Base-by-base conservation (phyloP, 1,140 invertebrate genomes). In the Zaprionus davidi region DNA sequence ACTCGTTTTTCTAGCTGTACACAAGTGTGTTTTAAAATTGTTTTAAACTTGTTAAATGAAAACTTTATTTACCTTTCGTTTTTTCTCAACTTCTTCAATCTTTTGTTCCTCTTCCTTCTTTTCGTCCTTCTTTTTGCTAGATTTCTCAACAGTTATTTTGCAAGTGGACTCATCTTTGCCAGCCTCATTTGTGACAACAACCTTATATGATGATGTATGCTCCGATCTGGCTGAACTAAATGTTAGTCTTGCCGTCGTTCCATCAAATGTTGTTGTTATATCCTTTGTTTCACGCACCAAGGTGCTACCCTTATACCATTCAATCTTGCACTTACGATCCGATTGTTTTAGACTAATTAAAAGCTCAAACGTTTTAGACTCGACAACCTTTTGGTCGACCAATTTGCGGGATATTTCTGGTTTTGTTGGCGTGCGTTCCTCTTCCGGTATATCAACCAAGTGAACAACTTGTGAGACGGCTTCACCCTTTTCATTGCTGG, bases 401-500 rank as follows among this genome's bases (percentile, higher is more conserved):
- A 98, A 94, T 81, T 95, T 95, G 82, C 96, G 96, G 55, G 94
- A 94, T 81, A 98, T 95, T 86, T 95, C 95, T 11, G 95, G 95
- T 81, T 96, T 96, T 46, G 59, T 60, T 2, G 81, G 79, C 49
- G 91, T 92, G 7, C 81, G 79, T 44, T 92, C 92, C 31, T 92
- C 92, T 62, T 96, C 95, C 6, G 96, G 96, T 81, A 98, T 95
- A 82, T 98, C 96, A 41, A 95, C 95, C 12, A 98, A 95, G 93
- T 97, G 96, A 1, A 99, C 97, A 63, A 96, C 94, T 93, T 98
- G 96, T n/a, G 97, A 98, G 31, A 96, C 96, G 1, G 97, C 97
- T 94, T 98, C 97, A 72, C 98, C 98, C 93, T 98, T 98, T 87
- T 98, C 97, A 87, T 98, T 98, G 90, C 97, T 97, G 7, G 97